Evolutionary conservation across 1,140 invertebrate genomes (phyloP), one percentile per base, ranked within the genome.

Genomic region (Hirudo medicinalis): DNA sequence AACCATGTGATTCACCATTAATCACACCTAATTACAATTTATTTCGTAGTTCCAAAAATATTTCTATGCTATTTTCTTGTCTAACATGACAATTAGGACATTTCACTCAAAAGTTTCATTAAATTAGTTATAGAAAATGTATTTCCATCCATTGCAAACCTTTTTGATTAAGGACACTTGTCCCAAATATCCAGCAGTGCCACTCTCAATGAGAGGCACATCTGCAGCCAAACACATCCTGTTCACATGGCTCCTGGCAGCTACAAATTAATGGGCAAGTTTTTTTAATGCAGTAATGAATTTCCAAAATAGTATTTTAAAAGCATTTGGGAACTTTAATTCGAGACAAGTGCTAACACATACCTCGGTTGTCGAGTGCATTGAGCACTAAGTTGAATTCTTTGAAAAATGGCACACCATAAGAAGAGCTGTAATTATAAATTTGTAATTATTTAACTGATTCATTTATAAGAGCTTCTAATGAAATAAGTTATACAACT

Each of bases 161-260:
- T 83, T 83, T 76, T 83, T 82, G 63, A 86, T 86, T 49, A 87
- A 83, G 54, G 81, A 82, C 49, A 87, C 92, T 85, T 97, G 89
- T 66, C 97, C 97, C 54, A 91, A 85, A 78, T 98, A 99, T 11
- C 97, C 97, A 69, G 94, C 89, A 22, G 94, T 95, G 19, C 95
- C 97, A 78, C 92, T 96, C 81, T 99, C 97, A 77, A 99, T 88
- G 0, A 99, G 81, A 2, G 95, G 94, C 17, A 96, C 83, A 80
- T 94, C 88, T 19, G 93, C 91, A 67, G 94, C 92, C 25, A 99
- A 83, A 83, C 97, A 99, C 90, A 99, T 94, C 53, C 97, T 86
- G 84, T 99, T 99, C 0, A 99, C 96, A 86, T 99, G 96, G 80
- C 92, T 97, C 72, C 97, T 86, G 17, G 97, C 97, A 70, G 89